Conservation (phyloP, 2,888 invertebrate species). For the Rhimphoctona megacephalus region DNA sequence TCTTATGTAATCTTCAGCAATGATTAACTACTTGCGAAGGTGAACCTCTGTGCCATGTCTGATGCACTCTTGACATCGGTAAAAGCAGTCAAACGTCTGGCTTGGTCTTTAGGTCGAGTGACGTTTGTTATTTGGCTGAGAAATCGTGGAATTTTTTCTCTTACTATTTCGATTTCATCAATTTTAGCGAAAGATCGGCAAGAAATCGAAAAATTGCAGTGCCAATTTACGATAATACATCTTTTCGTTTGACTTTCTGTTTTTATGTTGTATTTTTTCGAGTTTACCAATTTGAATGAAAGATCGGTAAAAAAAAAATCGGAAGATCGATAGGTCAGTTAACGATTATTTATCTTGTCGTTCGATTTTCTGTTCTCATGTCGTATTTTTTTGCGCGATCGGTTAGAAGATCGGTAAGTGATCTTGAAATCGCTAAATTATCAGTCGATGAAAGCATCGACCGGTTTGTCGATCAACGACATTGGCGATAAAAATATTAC, state of each 20-base stretch:
- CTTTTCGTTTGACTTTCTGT: background rate
- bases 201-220: background rate
- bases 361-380: background rate
- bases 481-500: constrained; percentile 25
- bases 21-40: constrained; percentile 58
- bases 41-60: constrained; percentile 64
- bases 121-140: background rate
- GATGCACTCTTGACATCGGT: constrained; percentile 68
- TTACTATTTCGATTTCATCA: background rate
- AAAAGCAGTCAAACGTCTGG: constrained; percentile 44
- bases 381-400: background rate
- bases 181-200: constrained; percentile 15
- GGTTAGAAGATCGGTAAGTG: constrained; percentile 36
- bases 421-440: constrained; percentile 28
- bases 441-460: background rate
- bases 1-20: constrained; percentile 53
- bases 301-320: constrained; percentile 1
- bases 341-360: background rate
- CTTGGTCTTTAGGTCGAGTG: constrained; percentile 6
- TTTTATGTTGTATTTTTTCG: background rate
- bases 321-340: background rate
- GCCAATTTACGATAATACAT: background rate
- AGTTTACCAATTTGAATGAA: background rate
- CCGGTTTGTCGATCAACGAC: constrained; percentile 26
- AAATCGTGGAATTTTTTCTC: background rate